Evolutionary conservation across 1,140 invertebrate genomes (phyloP).

Genomic region (Hyles vespertilio): DNA sequence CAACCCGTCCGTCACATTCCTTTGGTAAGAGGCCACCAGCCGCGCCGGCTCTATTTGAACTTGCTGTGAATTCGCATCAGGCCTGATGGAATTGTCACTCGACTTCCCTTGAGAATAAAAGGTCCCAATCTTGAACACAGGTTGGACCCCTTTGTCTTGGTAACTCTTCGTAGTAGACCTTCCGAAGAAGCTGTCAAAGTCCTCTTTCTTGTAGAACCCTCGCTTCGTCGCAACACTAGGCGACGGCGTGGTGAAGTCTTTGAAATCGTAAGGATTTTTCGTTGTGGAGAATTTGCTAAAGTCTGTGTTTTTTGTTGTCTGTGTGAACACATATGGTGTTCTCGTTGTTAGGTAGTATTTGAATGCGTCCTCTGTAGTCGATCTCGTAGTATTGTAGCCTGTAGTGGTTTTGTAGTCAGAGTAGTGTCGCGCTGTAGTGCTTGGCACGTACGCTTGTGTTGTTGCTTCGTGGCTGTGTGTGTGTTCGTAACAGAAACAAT

Average conservation of each 20-base stretch:
- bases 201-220: conserved; percentile 62
- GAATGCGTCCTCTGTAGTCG: conserved; percentile 40
- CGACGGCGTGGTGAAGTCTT: conserved; percentile 63
- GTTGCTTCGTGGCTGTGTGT: conserved; percentile 60
- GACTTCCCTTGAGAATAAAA: conserved; percentile 61
- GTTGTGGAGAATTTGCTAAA: conserved; percentile 69
- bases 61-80: conserved; percentile 69
- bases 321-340: conserved; percentile 42
- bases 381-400: conserved; percentile 29
- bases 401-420: conserved; percentile 30
- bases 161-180: conserved; percentile 63
- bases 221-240: conserved; percentile 38
- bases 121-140: conserved; percentile 62
- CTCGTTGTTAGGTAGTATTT: conserved; percentile 44
- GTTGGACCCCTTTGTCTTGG: conserved; percentile 48
- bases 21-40: conserved; percentile 54
- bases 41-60: conserved; percentile 67
- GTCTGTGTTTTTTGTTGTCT: conserved; percentile 34
- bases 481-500: conserved; percentile 44
- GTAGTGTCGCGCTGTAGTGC: conserved; percentile 36
- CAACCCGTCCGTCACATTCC: conserved; percentile 56
- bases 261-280: conserved; percentile 75
- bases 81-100: conserved; percentile 63
- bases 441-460: conserved; percentile 63
- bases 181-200: conserved; percentile 57